Evolutionary conservation across 1,140 invertebrate species (phyloP).

Genomic region (Drosophila azteca): DNA sequence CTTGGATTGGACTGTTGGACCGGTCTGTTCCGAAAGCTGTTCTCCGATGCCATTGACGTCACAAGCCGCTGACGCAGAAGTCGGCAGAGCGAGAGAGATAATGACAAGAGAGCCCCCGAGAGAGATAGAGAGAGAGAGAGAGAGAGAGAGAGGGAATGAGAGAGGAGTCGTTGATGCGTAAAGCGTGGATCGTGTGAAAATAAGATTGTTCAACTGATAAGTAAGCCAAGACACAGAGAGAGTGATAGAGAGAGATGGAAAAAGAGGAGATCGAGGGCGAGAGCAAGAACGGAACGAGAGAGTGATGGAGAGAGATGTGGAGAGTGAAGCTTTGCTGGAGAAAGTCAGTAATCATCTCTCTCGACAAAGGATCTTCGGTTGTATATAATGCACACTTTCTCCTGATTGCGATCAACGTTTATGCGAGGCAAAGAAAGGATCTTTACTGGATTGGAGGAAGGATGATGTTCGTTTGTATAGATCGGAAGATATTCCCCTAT

Average conservation of each 20-base stretch:
- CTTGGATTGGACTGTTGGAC: conserved; percentile 51
- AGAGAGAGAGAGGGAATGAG: neutral
- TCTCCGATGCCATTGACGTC: conserved; percentile 61
- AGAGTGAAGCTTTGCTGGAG: neutral
- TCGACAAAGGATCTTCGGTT: too few species aligned
- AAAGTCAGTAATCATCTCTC: conserved; percentile 21
- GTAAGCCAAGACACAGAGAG: neutral
- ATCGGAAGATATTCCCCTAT: too few species aligned
- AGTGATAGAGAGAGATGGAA: neutral
- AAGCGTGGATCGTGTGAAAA: conserved; percentile 53
- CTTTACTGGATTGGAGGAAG: too few species aligned
- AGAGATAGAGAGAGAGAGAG: neutral
- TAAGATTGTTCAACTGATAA: conserved; percentile 56
- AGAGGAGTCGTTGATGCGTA: conserved; percentile 33
- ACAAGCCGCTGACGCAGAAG: conserved; percentile 31
- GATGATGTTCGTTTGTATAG: too few species aligned
- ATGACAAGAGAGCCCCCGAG: neutral
- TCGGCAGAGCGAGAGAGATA: neutral
- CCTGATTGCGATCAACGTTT: too few species aligned
- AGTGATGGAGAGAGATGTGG: neutral
- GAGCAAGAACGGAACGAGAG: neutral
- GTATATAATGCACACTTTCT: too few species aligned
- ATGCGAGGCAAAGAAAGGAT: too few species aligned
- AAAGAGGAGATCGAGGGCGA: neutral
- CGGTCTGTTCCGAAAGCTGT: conserved; percentile 55